These are phyloP conservation scores for Ictalurus punctatus DNA, from an alignment of 2,113 vertebrate species.

Conservation along the genomic window DNA sequence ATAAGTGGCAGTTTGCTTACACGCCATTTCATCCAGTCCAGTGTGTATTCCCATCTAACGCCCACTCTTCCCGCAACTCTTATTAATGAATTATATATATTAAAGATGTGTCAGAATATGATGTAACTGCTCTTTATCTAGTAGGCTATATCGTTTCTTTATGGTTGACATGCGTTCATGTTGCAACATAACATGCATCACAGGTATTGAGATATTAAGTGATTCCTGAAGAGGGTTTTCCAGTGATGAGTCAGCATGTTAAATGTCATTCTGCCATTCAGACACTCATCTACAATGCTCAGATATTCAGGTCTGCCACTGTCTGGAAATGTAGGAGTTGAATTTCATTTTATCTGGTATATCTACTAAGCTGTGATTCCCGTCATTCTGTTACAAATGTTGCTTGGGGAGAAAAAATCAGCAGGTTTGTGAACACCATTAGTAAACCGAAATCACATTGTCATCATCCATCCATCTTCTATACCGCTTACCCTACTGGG, in stretches of 20 bases:
- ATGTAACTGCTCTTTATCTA: background rate
- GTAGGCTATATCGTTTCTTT: background rate
- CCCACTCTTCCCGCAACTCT: background rate
- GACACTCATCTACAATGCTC: conserved; percentile 24
- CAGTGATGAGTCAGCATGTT: conserved; percentile 33
- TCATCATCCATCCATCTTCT: background rate
- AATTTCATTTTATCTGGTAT: background rate
- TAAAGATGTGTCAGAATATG: background rate
- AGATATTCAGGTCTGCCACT: conserved; percentile 13
- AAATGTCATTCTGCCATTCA: conserved; percentile 28
- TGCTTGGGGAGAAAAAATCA: background rate
- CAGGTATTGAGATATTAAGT: background rate
- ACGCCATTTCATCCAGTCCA: background rate
- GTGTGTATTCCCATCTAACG: background rate
- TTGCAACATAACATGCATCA: background rate
- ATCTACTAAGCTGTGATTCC: background rate
- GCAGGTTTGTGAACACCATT: background rate
- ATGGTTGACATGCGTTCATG: background rate
- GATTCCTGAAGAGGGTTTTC: background rate
- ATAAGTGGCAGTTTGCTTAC: background rate
- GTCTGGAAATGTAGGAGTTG: conserved; percentile 23
- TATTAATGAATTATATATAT: background rate
- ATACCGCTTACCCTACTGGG: no score
- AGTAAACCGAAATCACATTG: background rate
- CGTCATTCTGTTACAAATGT: background rate